Evolutionary conservation across 2,113 vertebrate species (phyloP).

Genomic region (Pygoscelis antarcticus): DNA sequence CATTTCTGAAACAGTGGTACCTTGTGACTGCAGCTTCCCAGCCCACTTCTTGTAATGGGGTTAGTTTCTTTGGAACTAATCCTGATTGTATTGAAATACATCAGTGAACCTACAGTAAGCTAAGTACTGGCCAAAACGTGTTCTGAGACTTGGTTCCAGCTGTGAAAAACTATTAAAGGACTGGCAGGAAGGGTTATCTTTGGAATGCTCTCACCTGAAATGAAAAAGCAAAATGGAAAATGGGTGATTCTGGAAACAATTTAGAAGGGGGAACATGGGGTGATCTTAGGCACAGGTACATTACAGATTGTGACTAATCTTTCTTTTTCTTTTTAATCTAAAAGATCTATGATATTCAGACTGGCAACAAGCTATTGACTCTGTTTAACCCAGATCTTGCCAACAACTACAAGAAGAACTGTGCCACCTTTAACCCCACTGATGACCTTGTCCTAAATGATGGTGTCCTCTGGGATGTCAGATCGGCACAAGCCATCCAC

Average conservation of each 20-base stretch:
- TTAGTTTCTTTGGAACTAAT: not conserved
- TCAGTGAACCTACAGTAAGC: not conserved
- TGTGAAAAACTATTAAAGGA: not conserved
- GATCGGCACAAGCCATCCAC: constrained; percentile 95
- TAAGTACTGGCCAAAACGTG: not conserved
- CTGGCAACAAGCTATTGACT: constrained; percentile 94
- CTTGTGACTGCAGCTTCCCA: not conserved
- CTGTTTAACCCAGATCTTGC: constrained; percentile 98
- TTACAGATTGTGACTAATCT: constrained; percentile 67
- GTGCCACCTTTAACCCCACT: constrained; percentile 97
- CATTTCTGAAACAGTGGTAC: not conserved
- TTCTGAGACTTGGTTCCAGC: not conserved
- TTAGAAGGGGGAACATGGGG: not conserved
- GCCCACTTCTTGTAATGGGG: not conserved
- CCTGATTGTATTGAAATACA: not conserved
- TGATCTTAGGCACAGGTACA: not conserved
- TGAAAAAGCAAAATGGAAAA: not conserved
- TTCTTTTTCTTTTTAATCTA: constrained; percentile 64
- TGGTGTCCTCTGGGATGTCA: constrained; percentile 97
- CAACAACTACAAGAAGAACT: constrained; percentile 99
- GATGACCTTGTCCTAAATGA: constrained; percentile 98
- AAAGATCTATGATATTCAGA: constrained; percentile 99
- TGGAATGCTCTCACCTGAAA: not conserved
- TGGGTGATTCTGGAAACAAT: not conserved
- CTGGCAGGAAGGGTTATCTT: not conserved